Evolutionary conservation across 2,797 vertebrate genomes (phyloP).

Genomic region (Catharus ustulatus): DNA sequence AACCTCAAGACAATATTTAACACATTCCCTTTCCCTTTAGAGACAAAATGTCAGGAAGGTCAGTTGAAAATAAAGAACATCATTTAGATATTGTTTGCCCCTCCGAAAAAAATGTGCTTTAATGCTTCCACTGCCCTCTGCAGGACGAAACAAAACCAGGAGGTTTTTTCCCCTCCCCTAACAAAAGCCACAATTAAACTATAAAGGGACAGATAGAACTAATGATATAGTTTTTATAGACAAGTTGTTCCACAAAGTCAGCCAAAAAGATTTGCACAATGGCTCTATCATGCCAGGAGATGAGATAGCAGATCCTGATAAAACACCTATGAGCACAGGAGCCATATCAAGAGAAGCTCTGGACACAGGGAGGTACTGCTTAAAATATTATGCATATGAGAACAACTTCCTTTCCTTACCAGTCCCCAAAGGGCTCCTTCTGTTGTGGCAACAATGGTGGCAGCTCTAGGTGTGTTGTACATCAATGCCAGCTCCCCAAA

Average conservation of each 20-base stretch:
- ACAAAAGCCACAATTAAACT: not conserved
- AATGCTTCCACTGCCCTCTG: not conserved
- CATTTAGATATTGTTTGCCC: not conserved
- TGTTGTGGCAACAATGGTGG: conserved; percentile 91
- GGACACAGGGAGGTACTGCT: not conserved
- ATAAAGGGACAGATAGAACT: not conserved
- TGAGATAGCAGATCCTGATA: not conserved
- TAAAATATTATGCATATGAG: not conserved
- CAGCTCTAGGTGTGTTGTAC: conserved; percentile 97
- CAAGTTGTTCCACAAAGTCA: conserved; percentile 12
- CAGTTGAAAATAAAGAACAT: not conserved
- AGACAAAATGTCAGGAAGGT: not conserved
- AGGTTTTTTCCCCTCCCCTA: not conserved
- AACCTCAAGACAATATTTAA: not conserved
- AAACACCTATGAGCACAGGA: not conserved
- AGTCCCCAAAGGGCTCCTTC: conserved; percentile 94
- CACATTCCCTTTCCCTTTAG: not conserved
- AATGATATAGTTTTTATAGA: not conserved
- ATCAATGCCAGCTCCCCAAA: conserved; percentile 97
- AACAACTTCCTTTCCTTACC: conserved; percentile 81
- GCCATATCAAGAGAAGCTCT: not conserved
- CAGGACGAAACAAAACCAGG: not conserved
- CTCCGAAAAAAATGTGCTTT: not conserved
- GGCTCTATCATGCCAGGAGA: not conserved
- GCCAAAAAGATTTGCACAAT: conserved; percentile 4